phyloP scores from a whole-genome alignment of 1,140 invertebrate genomes.

The Drosophila aff. region DNA sequence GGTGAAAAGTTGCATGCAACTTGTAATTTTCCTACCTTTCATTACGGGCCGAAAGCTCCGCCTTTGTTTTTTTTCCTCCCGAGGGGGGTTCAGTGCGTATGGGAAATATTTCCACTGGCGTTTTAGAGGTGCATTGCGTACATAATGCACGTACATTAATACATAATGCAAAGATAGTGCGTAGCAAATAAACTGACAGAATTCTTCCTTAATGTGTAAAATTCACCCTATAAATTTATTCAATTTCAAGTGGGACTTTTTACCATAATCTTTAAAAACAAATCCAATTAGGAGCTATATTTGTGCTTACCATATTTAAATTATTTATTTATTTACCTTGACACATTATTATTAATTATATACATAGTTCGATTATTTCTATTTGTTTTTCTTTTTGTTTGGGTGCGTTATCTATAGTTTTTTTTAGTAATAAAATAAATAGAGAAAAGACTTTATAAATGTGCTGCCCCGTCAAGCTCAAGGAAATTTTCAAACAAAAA shows the following conservation, averaged over 20 bases:
- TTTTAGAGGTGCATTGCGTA: background rate
- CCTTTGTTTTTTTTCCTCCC: background rate
- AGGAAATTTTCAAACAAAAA: background rate
- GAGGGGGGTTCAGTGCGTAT: background rate
- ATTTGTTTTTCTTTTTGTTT: background rate
- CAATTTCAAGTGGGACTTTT: background rate
- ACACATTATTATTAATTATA: background rate
- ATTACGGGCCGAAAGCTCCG: slow-evolving; percentile 17
- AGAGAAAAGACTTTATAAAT: background rate
- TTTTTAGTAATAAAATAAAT: background rate
- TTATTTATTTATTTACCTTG: background rate
- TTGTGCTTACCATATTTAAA: background rate
- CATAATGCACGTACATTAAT: background rate
- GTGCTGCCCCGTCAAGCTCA: background rate
- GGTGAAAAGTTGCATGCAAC: slow-evolving; percentile 76
- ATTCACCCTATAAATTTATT: too few species aligned
- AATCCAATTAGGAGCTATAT: background rate
- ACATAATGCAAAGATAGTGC: too few species aligned
- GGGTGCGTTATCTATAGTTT: background rate
- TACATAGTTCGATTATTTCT: background rate
- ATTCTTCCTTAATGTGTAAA: too few species aligned
- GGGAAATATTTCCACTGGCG: background rate
- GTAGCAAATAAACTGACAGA: too few species aligned
- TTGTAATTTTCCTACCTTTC: slow-evolving; percentile 55
- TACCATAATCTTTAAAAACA: background rate